Evolutionary conservation across 2,113 vertebrate genomes (phyloP).

Genomic region (Dipodomys merriami): DNA sequence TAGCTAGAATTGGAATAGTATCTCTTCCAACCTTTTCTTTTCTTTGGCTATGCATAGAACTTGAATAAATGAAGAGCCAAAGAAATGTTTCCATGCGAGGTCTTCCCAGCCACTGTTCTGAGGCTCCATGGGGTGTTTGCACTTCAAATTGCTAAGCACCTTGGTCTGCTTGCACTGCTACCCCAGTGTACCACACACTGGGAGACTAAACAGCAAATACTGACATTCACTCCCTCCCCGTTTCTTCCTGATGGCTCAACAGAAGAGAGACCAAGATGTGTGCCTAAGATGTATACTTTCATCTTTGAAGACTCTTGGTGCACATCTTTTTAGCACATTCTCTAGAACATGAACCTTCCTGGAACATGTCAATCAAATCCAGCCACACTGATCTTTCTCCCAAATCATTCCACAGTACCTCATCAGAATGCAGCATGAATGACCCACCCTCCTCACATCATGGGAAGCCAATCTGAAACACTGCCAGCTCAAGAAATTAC

Average conservation of each 20-base stretch:
- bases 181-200: not conserved
- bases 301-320: not conserved
- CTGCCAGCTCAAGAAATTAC: not conserved
- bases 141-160: not conserved
- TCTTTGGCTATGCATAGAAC: too few species aligned
- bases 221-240: too few species aligned
- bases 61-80: too few species aligned
- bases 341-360: not conserved
- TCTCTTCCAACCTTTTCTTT: too few species aligned
- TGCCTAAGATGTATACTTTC: not conserved
- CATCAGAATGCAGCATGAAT: not conserved
- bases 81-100: not conserved
- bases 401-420: not conserved
- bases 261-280: not conserved
- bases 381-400: not conserved
- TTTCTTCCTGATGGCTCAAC: not conserved
- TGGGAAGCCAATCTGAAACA: not conserved
- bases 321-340: not conserved
- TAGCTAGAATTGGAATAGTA: too few species aligned
- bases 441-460: not conserved
- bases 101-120: not conserved
- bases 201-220: too few species aligned
- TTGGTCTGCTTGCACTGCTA: not conserved
- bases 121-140: not conserved
- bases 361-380: not conserved